Evolutionary conservation across 2,888 invertebrate species (phyloP), one percentile per base, ranked within the genome.

Genomic region (Parnassius apollo): DNA sequence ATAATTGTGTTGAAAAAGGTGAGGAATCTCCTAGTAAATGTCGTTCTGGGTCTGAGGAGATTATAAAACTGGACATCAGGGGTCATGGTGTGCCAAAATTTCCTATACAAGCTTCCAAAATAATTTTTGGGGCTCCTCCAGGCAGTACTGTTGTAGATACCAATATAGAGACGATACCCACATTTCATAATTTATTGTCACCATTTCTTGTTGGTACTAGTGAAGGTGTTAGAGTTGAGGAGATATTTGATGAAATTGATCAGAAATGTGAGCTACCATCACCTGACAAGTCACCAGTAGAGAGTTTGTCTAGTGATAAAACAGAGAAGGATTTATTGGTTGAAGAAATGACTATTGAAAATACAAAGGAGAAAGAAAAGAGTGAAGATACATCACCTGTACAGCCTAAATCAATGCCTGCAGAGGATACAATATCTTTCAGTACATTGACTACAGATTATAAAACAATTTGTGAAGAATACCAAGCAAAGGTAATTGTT

Each of bases 391-490:
- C 78, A 2, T 61, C 71, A 18, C 67, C 69, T 0, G 71, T 68
- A 10, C 85, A 84, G 56, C 83, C 84, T 2, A 91, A 88, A 66
- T 90, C 89, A 1, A 78, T 87, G 62, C 78, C 80, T 12, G 79
- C 76, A 0, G 88, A 88, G 42, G 91, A 91, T 55, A 85, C 83
- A 11, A 77, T 81, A 66, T 90, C 92, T 66, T 92, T 94, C 63
- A 93, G 92, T 71, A 93, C 93, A 8, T 88, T 94, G 71, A 93
- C 95, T 10, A 95, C 95, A 42, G 96, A 95, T 69, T 95, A 95
- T 78, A 94, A 94, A 76, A 94, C 95, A 18, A 91, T 95, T 61
- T 93, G 95, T 75, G 95, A 95, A 71, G 94, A 95, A 66, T 94
- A 94, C 79, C 93, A 94, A 57, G 92, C 83, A 61, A 95, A 95